Base-by-base conservation (phyloP, 2,888 invertebrate genomes). In the Troilus luridus region DNA sequence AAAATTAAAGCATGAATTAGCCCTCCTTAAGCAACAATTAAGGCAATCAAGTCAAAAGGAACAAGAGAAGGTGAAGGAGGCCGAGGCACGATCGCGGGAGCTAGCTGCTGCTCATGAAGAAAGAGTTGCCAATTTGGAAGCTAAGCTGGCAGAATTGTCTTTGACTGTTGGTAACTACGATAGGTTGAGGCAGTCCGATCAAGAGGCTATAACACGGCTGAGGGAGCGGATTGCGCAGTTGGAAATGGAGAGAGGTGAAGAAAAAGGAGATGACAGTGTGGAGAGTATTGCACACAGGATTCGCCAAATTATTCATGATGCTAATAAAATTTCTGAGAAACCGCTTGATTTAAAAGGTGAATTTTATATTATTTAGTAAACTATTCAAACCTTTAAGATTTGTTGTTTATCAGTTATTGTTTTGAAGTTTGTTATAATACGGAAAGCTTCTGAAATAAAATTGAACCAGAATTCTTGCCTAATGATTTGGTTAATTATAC, bases 161-260 rank as follows among this genome's bases (percentile, higher is more conserved):
- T 96, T 96, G 91, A 96, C 96, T 0, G 96, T 98, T 7, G 98
- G 97, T 0, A 96, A 95, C 92, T 97, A 97, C 93, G 97, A 98
- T 93, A 94, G 96, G 91, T 94, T 96, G 14, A 94, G 97, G 6
- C 95, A 96, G 90, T 95, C 96, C 92, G 98, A 98, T 94, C 96
- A 97, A 94, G 95, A 95, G 91, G 95, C 96, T 24, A 97, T 98
- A 93, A 96, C 96, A 92, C 96, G 96, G 94, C 93, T 97, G 91
- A 95, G 95, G 92, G 93, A 93, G 91, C 90, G 93, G 62, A 85
- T 93, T 27, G 91, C 92, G 27, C 93, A 93, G 58, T 72, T 93
- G 62, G 93, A 93, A 91, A 89, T 92, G 21, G 93, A 93, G 88
- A 92, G 92, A 41, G 91, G 92, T 5, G 93, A 93, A 90, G 92